Percentiles rank a stretch among this genome's conserved stretches.
Conservation (phyloP, 37 sponge, comb jelly and placozoan species). For the Aphrocallistes beatrix region DNA sequence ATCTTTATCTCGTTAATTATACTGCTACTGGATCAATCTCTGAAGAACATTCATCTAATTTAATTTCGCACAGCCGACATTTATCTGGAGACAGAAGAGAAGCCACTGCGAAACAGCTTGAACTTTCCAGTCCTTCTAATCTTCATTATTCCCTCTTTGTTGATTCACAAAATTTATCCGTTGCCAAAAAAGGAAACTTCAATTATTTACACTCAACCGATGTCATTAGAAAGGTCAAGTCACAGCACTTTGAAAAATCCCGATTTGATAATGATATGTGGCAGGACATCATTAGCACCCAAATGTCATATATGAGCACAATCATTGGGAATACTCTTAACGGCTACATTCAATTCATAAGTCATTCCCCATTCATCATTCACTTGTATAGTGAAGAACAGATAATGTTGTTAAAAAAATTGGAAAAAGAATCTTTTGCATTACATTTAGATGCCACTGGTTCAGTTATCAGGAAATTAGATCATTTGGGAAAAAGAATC, state of each 20-base stretch:
- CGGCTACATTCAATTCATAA: neutral
- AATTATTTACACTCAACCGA: neutral
- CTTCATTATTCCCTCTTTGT: neutral
- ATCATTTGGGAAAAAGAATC: too few relatives aligned
- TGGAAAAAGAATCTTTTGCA: too few relatives aligned
- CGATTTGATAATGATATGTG: neutral
- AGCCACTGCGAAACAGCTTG: neutral
- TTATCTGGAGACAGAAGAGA: neutral
- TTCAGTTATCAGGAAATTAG: too few relatives aligned
- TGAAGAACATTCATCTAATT: neutral
- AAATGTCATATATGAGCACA: neutral
- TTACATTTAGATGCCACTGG: too few relatives aligned
- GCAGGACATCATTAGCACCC: neutral
- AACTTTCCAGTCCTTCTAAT: constrained; percentile 5
- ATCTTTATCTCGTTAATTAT: neutral
- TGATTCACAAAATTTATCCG: neutral
- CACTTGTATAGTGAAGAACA: constrained; percentile 5
- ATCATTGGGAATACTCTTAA: neutral
- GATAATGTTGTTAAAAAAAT: neutral
- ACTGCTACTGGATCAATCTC: neutral
- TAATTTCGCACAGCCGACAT: neutral
- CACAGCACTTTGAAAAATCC: neutral
- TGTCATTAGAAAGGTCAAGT: neutral
- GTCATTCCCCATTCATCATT: neutral
- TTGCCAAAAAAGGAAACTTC: neutral